Evolutionary conservation across 2,113 vertebrate genomes (phyloP), one percentile per base, ranked within the genome.

Genomic region (Chamaetylas fuelleborni): DNA sequence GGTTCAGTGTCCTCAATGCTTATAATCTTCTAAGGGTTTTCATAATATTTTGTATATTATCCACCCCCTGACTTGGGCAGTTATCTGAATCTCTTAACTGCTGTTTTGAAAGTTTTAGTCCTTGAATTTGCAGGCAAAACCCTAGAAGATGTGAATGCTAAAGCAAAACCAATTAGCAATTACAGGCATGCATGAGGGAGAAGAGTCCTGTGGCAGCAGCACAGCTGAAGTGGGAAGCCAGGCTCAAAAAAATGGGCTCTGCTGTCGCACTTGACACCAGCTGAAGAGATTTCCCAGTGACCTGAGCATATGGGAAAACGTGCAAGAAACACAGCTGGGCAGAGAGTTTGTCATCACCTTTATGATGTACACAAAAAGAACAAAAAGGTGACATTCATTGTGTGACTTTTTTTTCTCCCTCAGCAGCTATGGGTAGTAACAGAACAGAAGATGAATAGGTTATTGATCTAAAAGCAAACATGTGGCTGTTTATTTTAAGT

Each of bases 391-490:
- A 82, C 45, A 73, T 83, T 70, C 5, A 13, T 34, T 31, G 14
- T 50, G n/a, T 19, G 25, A 17, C 36, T 43, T 36, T 33, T n/a
- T 57, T 38, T n/a, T 26, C 11, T 2, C 24, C 9, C 19, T 50
- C 47, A 38, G 79, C 29, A 58, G 58, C 62, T 42, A 8, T 48
- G n/a, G 24, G 48, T 36, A 90, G 36, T 31, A 57, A 42, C 38
- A 81, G 45, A 88, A 73, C 0, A 1, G 69, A 70, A 88, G 69
- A 84, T 78, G 43, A 84, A 91, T 25, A 71, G 51, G 40, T n/a
- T 95, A 48, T 93, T 92, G 94, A 93, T 94, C 83, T 89, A 36
- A 91, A 92, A 92, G 67, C 56, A 86, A 84, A 88, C 23, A 51
- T 40, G 45, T 67, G 42, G 26, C 29, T 94, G 64, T 94, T 93